Evolutionary conservation across 2,113 vertebrate species (phyloP).

Genomic region (Mastomys natalensis): DNA sequence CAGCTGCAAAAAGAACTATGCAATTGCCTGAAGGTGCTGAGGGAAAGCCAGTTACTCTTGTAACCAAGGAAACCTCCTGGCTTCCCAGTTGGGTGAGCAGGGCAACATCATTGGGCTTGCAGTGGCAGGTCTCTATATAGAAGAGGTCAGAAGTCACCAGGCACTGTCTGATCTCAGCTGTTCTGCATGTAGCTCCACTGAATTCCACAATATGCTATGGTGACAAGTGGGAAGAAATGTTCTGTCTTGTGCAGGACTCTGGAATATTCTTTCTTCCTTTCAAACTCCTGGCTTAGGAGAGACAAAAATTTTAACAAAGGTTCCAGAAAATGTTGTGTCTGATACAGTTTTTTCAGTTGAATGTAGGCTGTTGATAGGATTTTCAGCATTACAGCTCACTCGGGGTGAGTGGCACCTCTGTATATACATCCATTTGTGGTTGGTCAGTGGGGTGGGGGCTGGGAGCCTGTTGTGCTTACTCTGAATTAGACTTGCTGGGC

Average conservation of each 20-base stretch:
- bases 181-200: constrained; percentile 61
- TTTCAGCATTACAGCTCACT: constrained; percentile 86
- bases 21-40: constrained; percentile 43
- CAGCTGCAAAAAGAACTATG: constrained; percentile 56
- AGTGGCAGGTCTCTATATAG: constrained; percentile 14
- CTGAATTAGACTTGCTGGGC: constrained; percentile 89
- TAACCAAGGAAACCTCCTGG: background rate
- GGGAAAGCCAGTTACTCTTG: background rate
- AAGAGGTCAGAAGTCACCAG: constrained; percentile 34
- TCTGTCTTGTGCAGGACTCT: constrained; percentile 23
- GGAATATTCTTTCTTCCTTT: constrained; percentile 55
- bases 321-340: constrained; percentile 90
- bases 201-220: constrained; percentile 9
- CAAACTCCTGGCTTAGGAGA: constrained; percentile 49
- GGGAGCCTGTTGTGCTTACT: constrained; percentile 88
- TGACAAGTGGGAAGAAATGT: constrained; percentile 39
- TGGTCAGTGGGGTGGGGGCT: constrained; percentile 75
- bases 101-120: background rate
- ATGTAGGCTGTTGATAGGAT: constrained; percentile 86
- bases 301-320: constrained; percentile 73
- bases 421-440: constrained; percentile 87
- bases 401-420: constrained; percentile 83
- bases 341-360: constrained; percentile 88
- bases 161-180: constrained; percentile 48
- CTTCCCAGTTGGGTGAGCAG: background rate